Conservation (phyloP, 2,888 invertebrate genomes). For the Heliothis peltigera region DNA sequence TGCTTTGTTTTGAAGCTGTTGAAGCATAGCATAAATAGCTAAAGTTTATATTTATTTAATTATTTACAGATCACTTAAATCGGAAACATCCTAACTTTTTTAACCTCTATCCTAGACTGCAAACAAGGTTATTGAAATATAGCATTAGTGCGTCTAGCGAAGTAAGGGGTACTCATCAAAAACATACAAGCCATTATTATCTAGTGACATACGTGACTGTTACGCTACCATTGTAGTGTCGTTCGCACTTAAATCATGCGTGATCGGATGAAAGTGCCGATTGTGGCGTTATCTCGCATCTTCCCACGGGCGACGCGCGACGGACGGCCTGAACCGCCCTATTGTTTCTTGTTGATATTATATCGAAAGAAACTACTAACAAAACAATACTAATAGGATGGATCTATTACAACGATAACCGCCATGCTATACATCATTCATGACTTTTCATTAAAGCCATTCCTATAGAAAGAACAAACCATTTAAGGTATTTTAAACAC, state of each 20-base stretch:
- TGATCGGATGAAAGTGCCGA: conserved; percentile 86
- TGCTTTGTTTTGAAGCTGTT: too few species aligned
- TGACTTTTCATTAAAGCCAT: conserved; percentile 53
- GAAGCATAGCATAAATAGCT: neutral
- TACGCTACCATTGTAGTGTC: conserved; percentile 76
- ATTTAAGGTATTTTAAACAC: conserved; percentile 40
- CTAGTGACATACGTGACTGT: conserved; percentile 50
- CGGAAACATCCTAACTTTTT: neutral
- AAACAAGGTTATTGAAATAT: neutral
- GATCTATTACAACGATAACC: conserved; percentile 75
- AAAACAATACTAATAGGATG: conserved; percentile 76
- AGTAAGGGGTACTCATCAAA: conserved; percentile 1
- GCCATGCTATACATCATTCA: conserved; percentile 71
- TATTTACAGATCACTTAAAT: neutral
- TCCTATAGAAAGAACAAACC: conserved; percentile 39
- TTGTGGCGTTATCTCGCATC: conserved; percentile 80
- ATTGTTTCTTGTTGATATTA: conserved; percentile 73
- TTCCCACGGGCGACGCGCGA: conserved; percentile 80
- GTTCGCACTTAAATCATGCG: conserved; percentile 87
- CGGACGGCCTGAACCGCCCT: conserved; percentile 63
- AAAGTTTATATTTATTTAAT: conserved; percentile 1
- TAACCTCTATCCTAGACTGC: neutral
- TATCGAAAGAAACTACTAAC: conserved; percentile 72
- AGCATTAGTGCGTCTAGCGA: neutral
- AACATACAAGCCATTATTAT: conserved; percentile 36